Percentiles rank a stretch among this genome's conserved stretches.
These are phyloP conservation scores for Gorilla gorilla DNA, from an alignment of 2,113 vertebrate genomes.

Conservation along the genomic window DNA sequence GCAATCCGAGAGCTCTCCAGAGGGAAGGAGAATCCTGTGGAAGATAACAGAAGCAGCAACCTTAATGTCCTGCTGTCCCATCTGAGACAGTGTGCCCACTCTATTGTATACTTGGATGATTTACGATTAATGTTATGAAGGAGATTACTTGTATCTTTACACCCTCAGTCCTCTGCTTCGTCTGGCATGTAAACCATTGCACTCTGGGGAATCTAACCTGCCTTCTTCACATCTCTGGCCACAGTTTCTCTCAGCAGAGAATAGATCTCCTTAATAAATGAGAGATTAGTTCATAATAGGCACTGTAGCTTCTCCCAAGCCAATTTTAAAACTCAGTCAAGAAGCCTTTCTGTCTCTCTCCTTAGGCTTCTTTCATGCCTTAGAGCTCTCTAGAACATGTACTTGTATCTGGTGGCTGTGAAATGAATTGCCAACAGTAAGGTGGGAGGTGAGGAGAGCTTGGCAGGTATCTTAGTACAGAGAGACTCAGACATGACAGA, in stretches of 20 bases:
- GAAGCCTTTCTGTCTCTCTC: neutral
- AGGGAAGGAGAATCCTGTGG: neutral
- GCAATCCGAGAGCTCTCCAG: neutral
- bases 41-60: neutral
- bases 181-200: neutral
- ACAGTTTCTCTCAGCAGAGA: neutral
- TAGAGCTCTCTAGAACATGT: neutral
- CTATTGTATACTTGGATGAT: neutral
- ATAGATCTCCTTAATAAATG: neutral
- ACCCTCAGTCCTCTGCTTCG: neutral
- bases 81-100: neutral
- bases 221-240: neutral
- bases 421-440: neutral
- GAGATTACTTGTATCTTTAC: neutral
- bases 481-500: neutral
- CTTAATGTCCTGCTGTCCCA: neutral
- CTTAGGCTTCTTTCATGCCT: neutral
- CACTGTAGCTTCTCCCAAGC: neutral
- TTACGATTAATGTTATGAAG: neutral
- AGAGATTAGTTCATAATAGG: neutral
- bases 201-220: neutral
- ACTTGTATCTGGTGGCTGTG: neutral
- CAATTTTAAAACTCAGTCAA: constrained; percentile 6
- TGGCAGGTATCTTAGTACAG: neutral
- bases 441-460: neutral